Conservation (phyloP, 2,888 invertebrate genomes). For the Tethea ocularis region DNA sequence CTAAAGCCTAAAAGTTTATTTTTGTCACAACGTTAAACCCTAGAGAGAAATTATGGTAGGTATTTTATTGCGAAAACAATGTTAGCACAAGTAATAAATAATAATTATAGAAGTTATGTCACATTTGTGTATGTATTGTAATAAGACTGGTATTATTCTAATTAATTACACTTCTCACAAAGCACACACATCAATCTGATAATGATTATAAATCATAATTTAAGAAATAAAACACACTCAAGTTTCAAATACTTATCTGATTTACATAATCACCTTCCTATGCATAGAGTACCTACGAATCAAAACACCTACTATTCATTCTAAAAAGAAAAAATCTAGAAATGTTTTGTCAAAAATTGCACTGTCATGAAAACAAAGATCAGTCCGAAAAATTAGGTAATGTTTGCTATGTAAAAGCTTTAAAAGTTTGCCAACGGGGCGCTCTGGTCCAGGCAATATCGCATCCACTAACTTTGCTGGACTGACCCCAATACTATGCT, state of each 20-base stretch:
- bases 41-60: not conserved
- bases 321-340: not conserved
- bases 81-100: too few species aligned
- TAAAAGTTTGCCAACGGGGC: not conserved
- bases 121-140: too few species aligned
- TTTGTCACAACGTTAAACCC: not conserved
- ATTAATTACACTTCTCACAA: too few species aligned
- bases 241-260: too few species aligned
- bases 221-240: too few species aligned
- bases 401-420: slow-evolving; percentile 3
- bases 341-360: not conserved
- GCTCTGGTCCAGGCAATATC: slow-evolving; percentile 1
- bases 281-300: not conserved
- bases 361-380: not conserved
- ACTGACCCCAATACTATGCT: slow-evolving; percentile 5
- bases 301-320: not conserved
- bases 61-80: not conserved
- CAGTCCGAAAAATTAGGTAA: not conserved
- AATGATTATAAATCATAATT: too few species aligned
- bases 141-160: too few species aligned
- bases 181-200: too few species aligned
- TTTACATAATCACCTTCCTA: too few species aligned
- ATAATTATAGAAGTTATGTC: too few species aligned
- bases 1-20: slow-evolving; percentile 7
- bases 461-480: slow-evolving; percentile 1